Conservation (phyloP, 2,797 vertebrate species). For the Huso huso region DNA sequence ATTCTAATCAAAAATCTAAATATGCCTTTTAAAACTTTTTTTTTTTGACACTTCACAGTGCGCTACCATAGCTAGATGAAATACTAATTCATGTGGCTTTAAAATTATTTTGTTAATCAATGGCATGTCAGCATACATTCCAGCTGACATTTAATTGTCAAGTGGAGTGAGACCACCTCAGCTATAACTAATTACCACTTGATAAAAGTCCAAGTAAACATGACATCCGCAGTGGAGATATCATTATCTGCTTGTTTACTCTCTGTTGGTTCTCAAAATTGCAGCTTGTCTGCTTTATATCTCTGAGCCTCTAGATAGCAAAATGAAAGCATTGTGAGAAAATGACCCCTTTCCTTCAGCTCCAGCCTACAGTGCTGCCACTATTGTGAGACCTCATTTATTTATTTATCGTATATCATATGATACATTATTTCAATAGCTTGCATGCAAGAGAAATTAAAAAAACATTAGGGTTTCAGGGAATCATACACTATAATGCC, state of each 20-base stretch:
- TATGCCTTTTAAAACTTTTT: constrained; percentile 3
- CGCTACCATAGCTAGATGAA: constrained; percentile 47
- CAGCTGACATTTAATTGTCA: constrained; percentile 55
- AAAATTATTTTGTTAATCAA: constrained; percentile 52
- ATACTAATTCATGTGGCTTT: constrained; percentile 55
- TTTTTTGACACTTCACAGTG: constrained; percentile 30
- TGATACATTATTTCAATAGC: constrained; percentile 5
- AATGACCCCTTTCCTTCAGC: constrained; percentile 16
- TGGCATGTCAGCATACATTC: constrained; percentile 39
- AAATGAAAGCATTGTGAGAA: constrained; percentile 11
- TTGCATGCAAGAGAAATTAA: constrained; percentile 2
- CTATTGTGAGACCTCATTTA: constrained; percentile 7
- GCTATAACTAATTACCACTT: constrained; percentile 54
- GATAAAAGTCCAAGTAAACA: constrained; percentile 53
- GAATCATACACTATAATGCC: constrained; percentile 4
- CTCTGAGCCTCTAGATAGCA: constrained; percentile 17
- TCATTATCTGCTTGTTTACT: constrained; percentile 35
- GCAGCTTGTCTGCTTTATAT: constrained; percentile 34
- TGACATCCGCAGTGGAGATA: constrained; percentile 27
- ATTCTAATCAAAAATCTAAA: too few species aligned
- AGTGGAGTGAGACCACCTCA: constrained; percentile 46
- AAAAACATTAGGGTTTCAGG: constrained; percentile 3
- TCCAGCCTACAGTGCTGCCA: background rate
- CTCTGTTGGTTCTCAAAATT: constrained; percentile 30
- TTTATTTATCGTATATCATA: background rate